phyloP scores from a whole-genome alignment of 2,888 invertebrate genomes.

The Lordiphosa fenestrarum region DNA sequence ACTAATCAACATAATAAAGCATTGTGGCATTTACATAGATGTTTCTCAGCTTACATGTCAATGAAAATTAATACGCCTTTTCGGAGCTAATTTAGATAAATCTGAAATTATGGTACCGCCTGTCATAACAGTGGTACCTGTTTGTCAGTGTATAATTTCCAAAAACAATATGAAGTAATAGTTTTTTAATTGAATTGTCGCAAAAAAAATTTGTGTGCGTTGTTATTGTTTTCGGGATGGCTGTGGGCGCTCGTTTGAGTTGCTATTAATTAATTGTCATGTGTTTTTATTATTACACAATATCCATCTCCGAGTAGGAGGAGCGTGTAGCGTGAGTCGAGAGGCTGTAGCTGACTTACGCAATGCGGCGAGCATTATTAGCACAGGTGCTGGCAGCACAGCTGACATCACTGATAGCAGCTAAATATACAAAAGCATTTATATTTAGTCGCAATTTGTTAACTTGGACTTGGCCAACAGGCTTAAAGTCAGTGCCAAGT shows the following conservation, averaged over 20 bases:
- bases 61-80: too few relatives aligned
- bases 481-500: constrained; percentile 75
- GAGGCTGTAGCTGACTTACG: constrained; percentile 58
- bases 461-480: constrained; percentile 75
- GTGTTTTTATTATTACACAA: constrained; percentile 61
- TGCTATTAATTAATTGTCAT: constrained; percentile 65
- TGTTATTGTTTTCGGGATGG: constrained; percentile 8
- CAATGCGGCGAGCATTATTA: constrained; percentile 38
- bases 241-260: constrained; percentile 47
- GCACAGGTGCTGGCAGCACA: constrained; percentile 20
- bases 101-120: too few relatives aligned
- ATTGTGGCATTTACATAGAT: too few relatives aligned
- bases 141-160: constrained; percentile 20
- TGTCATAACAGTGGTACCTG: not conserved
- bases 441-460: constrained; percentile 29
- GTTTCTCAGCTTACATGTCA: too few relatives aligned
- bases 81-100: too few relatives aligned
- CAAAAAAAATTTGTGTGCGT: constrained; percentile 42
- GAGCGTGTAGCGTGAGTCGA: constrained; percentile 18
- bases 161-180: constrained; percentile 49
- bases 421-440: constrained; percentile 27
- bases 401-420: constrained; percentile 63
- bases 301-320: constrained; percentile 34
- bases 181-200: constrained; percentile 72
- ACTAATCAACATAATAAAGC: too few relatives aligned